Base-by-base conservation (phyloP, 2,888 invertebrate genomes). In the Caenorhabditis japonica region DNA sequence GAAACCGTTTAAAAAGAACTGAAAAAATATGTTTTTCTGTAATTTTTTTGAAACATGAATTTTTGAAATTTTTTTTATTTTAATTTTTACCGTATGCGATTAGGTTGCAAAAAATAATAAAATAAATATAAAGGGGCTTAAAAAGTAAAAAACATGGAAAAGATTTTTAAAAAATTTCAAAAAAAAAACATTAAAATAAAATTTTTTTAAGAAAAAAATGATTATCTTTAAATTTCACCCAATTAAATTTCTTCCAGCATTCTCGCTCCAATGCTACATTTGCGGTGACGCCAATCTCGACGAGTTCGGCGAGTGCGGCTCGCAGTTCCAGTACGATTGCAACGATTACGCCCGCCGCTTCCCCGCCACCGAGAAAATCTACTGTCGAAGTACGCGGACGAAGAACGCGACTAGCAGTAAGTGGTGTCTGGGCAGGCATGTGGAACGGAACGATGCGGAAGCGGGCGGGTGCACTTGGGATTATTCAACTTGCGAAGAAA, bases 291-390 rank as follows among this genome's bases (percentile, higher is more conserved):
- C 46, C 12, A 74, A 79, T 13, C 73, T 85, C 25, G 79, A 73
- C 21, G 83, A 83, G 53, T 81, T 82, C 51, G 84, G 84, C 51
- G 85, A 85, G 44, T 85, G 85, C 58, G 19, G 44, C 8, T 61
- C 76, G 8, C 79, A 83, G 38, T 82, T 84, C 52, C 80, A 79
- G 43, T 84, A 79, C 60, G 82, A 82, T 30, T 84, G 84, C 51
- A 56, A 55, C 17, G 70, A 49, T 12, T 80, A 80, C 49, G 80
- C 78, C 12, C 55, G 55, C 15, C 30, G 74, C 13, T 83, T 80
- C 49, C 30, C 66, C n/a, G 39, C 52, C 4, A 61, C 46, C 46
- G 82, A 83, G 59, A 72, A 76, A 23, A 79, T 85, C 7, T 81
- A 77, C 59, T 85, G 85, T 51, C 46, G 85, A 39, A 85, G 82